Evolutionary conservation across 2,888 invertebrate species (phyloP).

Genomic region (Pristionchus exspectatus): DNA sequence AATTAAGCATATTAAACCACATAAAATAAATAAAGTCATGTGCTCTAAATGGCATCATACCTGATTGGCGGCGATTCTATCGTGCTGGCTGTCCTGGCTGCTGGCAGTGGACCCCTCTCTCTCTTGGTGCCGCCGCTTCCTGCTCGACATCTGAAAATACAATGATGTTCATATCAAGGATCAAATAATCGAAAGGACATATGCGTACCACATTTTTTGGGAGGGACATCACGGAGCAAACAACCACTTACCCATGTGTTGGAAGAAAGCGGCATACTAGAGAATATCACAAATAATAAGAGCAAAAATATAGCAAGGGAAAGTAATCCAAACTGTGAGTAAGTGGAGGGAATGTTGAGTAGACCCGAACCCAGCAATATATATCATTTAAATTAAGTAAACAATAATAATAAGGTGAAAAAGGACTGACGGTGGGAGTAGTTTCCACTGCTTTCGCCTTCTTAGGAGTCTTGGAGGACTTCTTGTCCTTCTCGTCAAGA

Average conservation of each 20-base stretch:
- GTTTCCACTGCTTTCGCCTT: background rate
- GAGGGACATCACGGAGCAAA: no score
- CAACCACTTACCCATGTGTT: no score
- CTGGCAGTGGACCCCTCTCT: slow-evolving; percentile 17
- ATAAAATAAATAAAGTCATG: background rate
- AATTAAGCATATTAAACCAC: background rate
- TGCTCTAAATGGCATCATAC: background rate
- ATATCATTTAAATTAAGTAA: no score
- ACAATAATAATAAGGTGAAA: no score
- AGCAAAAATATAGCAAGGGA: no score
- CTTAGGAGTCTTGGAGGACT: no score
- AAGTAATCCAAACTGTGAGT: no score
- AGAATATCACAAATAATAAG: no score
- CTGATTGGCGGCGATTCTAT: background rate
- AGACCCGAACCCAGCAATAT: background rate
- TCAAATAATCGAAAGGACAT: background rate
- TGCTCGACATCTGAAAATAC: background rate
- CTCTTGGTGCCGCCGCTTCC: background rate
- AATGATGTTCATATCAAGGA: background rate
- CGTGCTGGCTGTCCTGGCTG: background rate
- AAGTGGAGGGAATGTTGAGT: no score
- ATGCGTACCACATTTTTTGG: no score
- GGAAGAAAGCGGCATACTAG: no score
- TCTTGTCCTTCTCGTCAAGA: slow-evolving; percentile 2
- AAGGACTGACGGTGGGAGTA: background rate